Percentiles rank a stretch among this genome's conserved stretches.
Evolutionary conservation across 2,797 vertebrate species (phyloP).

Genomic region (Enteromius fasciolatus): DNA sequence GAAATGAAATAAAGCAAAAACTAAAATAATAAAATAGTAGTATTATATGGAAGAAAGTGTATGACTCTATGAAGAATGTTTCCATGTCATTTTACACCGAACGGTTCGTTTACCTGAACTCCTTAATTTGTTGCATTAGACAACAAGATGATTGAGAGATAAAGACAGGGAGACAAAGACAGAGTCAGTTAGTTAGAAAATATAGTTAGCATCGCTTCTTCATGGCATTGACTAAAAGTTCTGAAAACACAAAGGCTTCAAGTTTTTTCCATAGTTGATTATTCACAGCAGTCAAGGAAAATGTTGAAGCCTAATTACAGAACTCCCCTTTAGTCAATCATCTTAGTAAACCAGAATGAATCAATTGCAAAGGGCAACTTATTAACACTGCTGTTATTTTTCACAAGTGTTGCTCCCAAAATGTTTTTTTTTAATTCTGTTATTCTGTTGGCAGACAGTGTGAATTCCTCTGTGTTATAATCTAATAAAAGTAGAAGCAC

Average conservation of each 20-base stretch:
- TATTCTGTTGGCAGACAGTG: slow-evolving; percentile 9
- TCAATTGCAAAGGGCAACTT: not conserved
- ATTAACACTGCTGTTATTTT: not conserved
- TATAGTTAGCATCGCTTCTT: slow-evolving; percentile 5
- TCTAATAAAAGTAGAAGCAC: slow-evolving; percentile 55
- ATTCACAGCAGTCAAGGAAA: slow-evolving; percentile 27
- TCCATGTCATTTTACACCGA: not conserved
- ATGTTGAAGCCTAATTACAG: not conserved
- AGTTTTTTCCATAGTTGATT: slow-evolving; percentile 16
- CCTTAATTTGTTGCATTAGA: slow-evolving; percentile 43
- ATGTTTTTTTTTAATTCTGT: not conserved
- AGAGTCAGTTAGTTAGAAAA: slow-evolving; percentile 23
- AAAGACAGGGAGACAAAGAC: slow-evolving; percentile 30
- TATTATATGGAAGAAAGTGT: not conserved
- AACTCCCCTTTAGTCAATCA: slow-evolving; percentile 21
- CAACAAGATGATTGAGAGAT: slow-evolving; percentile 39
- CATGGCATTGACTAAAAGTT: not conserved
- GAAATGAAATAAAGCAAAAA: not conserved
- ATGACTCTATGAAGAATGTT: not conserved
- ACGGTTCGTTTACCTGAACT: slow-evolving; percentile 50
- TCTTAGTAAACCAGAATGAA: slow-evolving; percentile 17
- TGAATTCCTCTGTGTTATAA: slow-evolving; percentile 16
- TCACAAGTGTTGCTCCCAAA: slow-evolving; percentile 19
- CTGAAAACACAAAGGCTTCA: slow-evolving; percentile 15
- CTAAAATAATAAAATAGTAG: not conserved